phyloP scores from a whole-genome alignment of 1,140 invertebrate species.

The Hydropsyche tenuis region DNA sequence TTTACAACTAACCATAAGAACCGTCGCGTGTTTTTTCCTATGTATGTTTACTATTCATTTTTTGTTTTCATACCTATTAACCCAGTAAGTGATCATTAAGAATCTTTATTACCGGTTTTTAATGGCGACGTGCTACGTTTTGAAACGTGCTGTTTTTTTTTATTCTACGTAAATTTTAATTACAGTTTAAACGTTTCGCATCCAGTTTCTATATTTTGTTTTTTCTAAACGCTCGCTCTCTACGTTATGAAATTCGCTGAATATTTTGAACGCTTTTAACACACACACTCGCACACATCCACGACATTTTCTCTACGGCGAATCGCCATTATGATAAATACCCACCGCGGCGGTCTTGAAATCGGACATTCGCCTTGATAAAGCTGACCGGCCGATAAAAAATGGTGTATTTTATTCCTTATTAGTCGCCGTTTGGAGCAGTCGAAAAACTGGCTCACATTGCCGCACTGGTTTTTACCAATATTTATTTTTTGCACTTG shows the following conservation, averaged over 20 bases:
- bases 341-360: constrained; percentile 35
- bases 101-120: constrained; percentile 19
- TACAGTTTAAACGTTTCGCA: constrained; percentile 1
- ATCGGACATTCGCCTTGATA: constrained; percentile 41
- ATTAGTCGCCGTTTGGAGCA: constrained; percentile 23
- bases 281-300: background rate
- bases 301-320: background rate
- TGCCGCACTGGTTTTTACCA: background rate
- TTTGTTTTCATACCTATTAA: constrained; percentile 10
- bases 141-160: constrained; percentile 6
- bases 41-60: too few relatives aligned
- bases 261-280: background rate
- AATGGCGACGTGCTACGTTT: background rate
- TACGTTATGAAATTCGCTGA: background rate
- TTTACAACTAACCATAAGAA: too few relatives aligned
- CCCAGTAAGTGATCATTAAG: constrained; percentile 15
- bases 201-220: too few relatives aligned
- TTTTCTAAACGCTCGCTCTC: background rate
- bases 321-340: background rate
- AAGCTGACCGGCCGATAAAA: background rate
- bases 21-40: too few relatives aligned
- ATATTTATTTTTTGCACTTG: constrained; percentile 3
- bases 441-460: constrained; percentile 27
- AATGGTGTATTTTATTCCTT: constrained; percentile 39
- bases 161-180: background rate